phyloP scores from a whole-genome alignment of 2,113 vertebrate genomes.

The Bujurquina vittata region DNA sequence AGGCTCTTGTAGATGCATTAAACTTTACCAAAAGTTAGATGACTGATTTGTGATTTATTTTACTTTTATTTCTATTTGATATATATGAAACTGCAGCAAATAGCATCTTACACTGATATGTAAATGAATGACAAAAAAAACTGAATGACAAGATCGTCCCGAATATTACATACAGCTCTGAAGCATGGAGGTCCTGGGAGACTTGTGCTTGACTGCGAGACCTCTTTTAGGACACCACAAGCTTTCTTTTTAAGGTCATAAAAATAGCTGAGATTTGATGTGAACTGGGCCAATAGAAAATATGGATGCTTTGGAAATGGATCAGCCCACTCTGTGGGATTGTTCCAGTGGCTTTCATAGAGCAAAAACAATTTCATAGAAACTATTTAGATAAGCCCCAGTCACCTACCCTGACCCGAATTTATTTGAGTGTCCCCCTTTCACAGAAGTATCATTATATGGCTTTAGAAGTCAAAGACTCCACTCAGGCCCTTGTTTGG shows the following conservation, averaged over 20 bases:
- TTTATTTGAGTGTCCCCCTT: slow-evolving; percentile 33
- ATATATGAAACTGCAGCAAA: no score
- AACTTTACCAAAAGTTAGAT: background rate
- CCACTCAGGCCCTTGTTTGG: slow-evolving; percentile 5
- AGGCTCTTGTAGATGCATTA: background rate
- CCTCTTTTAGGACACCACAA: background rate
- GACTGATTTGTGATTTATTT: background rate
- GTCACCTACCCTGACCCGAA: slow-evolving; percentile 34
- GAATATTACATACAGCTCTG: background rate
- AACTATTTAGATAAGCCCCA: slow-evolving; percentile 39
- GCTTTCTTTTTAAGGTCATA: background rate
- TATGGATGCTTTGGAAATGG: slow-evolving; percentile 23
- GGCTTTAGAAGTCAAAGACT: slow-evolving; percentile 35
- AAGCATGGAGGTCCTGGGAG: background rate
- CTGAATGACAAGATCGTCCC: background rate
- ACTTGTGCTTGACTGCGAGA: background rate
- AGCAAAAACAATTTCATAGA: slow-evolving; percentile 40
- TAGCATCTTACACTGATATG: background rate
- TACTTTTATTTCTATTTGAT: background rate
- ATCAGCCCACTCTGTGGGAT: slow-evolving; percentile 9
- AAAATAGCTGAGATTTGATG: background rate
- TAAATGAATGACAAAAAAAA: background rate
- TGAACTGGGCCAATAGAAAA: slow-evolving; percentile 3
- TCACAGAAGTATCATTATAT: slow-evolving; percentile 32
- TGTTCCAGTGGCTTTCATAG: slow-evolving; percentile 4